Evolutionary conservation across 2,888 invertebrate species (phyloP).

Genomic region (Drosophila algonquin): DNA sequence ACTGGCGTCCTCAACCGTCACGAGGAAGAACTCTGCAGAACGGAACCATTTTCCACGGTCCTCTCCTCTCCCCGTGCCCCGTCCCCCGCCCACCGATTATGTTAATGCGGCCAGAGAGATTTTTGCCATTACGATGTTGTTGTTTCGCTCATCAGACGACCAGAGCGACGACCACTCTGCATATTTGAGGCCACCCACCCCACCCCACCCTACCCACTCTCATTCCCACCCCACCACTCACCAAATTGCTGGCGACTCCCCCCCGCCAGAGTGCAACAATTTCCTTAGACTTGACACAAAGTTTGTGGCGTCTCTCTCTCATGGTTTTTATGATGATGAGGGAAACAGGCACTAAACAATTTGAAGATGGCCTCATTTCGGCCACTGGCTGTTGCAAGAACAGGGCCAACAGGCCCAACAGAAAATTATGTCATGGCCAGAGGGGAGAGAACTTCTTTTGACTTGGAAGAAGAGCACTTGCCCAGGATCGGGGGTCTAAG

Average conservation of each 20-base stretch:
- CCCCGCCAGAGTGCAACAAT: slow-evolving; percentile 27
- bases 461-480: too few relatives aligned
- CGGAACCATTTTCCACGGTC: slow-evolving; percentile 33
- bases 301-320: background rate
- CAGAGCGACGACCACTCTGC: slow-evolving; percentile 56
- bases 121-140: slow-evolving; percentile 72
- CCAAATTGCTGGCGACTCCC: slow-evolving; percentile 17
- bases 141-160: slow-evolving; percentile 60
- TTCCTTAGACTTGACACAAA: slow-evolving; percentile 17
- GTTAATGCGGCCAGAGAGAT: slow-evolving; percentile 71
- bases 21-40: slow-evolving; percentile 35
- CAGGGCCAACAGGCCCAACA: background rate
- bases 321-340: slow-evolving; percentile 31
- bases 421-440: slow-evolving; percentile 20
- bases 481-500: too few relatives aligned
- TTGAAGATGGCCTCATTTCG: slow-evolving; percentile 48
- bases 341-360: slow-evolving; percentile 52
- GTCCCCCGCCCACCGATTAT: slow-evolving; percentile 58
- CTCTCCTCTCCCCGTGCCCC: background rate
- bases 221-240: background rate
- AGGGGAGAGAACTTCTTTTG: background rate
- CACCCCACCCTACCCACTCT: background rate
- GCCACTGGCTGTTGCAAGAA: slow-evolving; percentile 43
- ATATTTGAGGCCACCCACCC: slow-evolving; percentile 57
- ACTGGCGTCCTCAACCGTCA: slow-evolving; percentile 42